These are phyloP conservation scores for Synanthedon vespiformis DNA, from an alignment of 2,888 invertebrate species.

Conservation along the genomic window DNA sequence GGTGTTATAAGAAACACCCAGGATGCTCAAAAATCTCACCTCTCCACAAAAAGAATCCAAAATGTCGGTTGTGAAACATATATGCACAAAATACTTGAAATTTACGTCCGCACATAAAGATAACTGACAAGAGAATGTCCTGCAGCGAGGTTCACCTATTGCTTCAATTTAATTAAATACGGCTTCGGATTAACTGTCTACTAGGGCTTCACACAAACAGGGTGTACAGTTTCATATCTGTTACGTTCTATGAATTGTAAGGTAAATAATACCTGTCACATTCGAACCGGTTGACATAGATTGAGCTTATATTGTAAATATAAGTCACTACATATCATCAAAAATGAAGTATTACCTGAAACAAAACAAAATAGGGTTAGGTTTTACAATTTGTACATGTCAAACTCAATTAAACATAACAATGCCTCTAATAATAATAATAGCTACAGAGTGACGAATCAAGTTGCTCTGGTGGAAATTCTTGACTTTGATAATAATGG, in stretches of 20 bases:
- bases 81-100: neutral
- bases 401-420: conserved; percentile 51
- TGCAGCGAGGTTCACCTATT: conserved; percentile 35
- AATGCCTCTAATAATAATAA: conserved; percentile 62
- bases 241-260: conserved; percentile 15
- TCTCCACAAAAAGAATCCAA: neutral
- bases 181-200: conserved; percentile 62
- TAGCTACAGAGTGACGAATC: conserved; percentile 61
- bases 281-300: neutral
- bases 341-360: conserved; percentile 41
- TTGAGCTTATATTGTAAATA: too few species aligned
- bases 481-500: conserved; percentile 66
- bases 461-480: conserved; percentile 59
- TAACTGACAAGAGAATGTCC: conserved; percentile 43
- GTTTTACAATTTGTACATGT: conserved; percentile 50
- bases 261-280: neutral
- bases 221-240: conserved; percentile 60
- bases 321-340: neutral
- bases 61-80: neutral
- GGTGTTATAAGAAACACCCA: too few species aligned
- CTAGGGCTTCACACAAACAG: conserved; percentile 51
- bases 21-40: neutral
- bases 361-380: conserved; percentile 55
- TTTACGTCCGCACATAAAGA: conserved; percentile 10
- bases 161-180: conserved; percentile 67